phyloP scores from a whole-genome alignment of 2,797 vertebrate genomes.

The Streptopelia turtur region DNA sequence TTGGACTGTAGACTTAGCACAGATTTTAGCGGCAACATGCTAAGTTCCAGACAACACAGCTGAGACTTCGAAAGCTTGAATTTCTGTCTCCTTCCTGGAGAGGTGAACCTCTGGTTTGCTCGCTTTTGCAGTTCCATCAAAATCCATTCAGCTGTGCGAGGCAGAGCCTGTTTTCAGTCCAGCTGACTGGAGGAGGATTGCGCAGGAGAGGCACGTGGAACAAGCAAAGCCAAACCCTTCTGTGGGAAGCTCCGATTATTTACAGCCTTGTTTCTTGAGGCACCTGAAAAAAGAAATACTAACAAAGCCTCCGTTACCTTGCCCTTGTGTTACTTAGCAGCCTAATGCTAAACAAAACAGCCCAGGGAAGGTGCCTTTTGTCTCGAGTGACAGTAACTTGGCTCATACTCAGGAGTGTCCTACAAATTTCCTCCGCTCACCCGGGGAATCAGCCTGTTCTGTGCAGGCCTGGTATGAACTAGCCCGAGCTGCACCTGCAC shows the following conservation, averaged over 20 bases:
- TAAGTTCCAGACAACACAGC: neutral
- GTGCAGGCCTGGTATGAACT: neutral
- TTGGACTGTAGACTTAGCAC: neutral
- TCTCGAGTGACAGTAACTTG: neutral
- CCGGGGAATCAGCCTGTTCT: neutral
- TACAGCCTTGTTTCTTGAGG: neutral
- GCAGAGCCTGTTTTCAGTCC: neutral
- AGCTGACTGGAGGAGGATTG: neutral
- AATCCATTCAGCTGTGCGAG: neutral
- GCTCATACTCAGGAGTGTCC: neutral
- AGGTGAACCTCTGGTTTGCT: neutral
- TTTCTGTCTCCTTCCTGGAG: neutral
- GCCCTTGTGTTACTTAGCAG: conserved; percentile 5
- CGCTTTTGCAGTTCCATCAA: neutral
- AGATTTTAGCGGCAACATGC: neutral
- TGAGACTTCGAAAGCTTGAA: neutral
- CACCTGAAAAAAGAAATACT: neutral
- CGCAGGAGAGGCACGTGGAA: neutral
- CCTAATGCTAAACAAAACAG: neutral
- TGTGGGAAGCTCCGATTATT: neutral
- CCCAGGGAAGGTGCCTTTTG: neutral
- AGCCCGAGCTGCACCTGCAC: neutral
- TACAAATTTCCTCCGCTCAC: neutral
- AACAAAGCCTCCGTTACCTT: neutral
- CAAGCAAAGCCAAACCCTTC: neutral